A percentile compares a stretch with the other conserved stretches of the same genome.
These are phyloP conservation scores for Strigops habroptila DNA, from an alignment of 2,113 vertebrate genomes.

Conservation along the genomic window DNA sequence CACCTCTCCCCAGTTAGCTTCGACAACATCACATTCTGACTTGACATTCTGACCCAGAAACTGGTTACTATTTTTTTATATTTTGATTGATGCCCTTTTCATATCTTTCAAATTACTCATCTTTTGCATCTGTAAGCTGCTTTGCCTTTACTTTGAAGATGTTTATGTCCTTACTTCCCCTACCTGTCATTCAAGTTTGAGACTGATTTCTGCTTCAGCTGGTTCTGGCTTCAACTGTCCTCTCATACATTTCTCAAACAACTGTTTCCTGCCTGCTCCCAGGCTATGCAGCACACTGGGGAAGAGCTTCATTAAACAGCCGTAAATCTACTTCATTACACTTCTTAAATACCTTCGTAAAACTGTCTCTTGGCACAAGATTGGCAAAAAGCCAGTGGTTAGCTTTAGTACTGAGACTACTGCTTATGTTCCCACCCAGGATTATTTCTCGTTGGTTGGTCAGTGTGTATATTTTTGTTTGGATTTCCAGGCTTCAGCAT, in stretches of 20 bases:
- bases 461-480: not conserved
- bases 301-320: slow-evolving; percentile 27
- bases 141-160: slow-evolving; percentile 1
- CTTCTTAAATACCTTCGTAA: not conserved
- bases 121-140: not conserved
- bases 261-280: not conserved
- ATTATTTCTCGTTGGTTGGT: not conserved
- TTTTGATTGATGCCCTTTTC: not conserved
- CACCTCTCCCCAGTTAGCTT: not conserved
- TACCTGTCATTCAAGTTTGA: not conserved
- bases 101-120: not conserved
- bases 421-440: not conserved
- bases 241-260: not conserved
- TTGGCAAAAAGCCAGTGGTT: not conserved
- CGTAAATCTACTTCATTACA: not conserved
- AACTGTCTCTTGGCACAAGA: not conserved
- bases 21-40: not conserved
- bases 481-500: not conserved
- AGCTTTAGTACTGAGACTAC: not conserved
- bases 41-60: slow-evolving; percentile 1
- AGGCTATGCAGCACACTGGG: not conserved
- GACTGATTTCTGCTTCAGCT: not conserved
- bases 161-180: not conserved
- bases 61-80: not conserved
- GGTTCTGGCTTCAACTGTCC: not conserved